Base-by-base conservation (phyloP, 2,113 vertebrate species). In the Baryphthengus martii region DNA sequence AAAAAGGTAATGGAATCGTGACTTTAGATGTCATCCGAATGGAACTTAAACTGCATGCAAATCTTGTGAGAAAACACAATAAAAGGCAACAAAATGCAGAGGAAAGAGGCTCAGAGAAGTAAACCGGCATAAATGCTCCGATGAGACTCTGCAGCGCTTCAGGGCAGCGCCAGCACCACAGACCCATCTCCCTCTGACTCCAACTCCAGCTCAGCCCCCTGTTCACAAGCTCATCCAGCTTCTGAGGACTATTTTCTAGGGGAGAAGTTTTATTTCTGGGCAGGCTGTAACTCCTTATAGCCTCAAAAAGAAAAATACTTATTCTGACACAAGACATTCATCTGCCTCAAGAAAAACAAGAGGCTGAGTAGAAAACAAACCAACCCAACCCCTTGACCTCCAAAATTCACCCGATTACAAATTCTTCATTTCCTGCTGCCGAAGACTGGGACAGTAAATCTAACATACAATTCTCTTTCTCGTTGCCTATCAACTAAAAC, bases 101-200 rank as follows among this genome's bases (percentile, higher is more conserved):
- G 24, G n/a, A 73, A 77, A 70, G 47, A 56, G 12, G 29, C 42
- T 82, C 47, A 52, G 65, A 63, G 45, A 78, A 45, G 53, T 39
- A 58, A 86, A 68, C 62, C 23, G n/a, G 33, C 66, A 67, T 25
- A 40, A 63, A 25, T 13, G 44, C 35, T 18, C 9, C 2, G 17
- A 45, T 15, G 11, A 0, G 2, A 28, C 17, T 8, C 24, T 49
- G 50, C 33, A 5, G 9, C 28, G 7, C 37, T 35, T 21, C 25
- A 61, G 40, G 35, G 15, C 59, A 24, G 37, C 10, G 47, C 24
- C 77, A 67, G 40, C 45, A 53, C 26, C 24, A 26, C 45, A 35
- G 59, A 37, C 44, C 28, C 2, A 0, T 2, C 11, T 28, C 40
- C 12, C 37, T 13, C 13, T 3, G 1, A 39, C 29, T 52, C 11